Percentiles rank a stretch among this genome's conserved stretches.
phyloP scores from a whole-genome alignment of 2,888 invertebrate species.

The Limenitis arthemis region DNA sequence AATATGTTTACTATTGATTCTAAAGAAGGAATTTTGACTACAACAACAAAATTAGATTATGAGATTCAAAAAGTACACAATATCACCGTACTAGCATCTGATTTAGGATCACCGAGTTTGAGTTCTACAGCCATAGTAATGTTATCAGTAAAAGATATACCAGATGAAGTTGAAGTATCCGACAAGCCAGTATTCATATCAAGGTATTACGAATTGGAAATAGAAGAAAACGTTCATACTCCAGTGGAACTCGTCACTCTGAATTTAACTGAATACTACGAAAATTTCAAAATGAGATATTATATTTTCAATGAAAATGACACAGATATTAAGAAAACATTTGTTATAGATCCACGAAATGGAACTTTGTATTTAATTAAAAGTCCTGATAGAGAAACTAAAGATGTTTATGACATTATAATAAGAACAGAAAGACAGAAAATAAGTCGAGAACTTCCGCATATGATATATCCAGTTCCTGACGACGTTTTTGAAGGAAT shows the following conservation, averaged over 20 bases:
- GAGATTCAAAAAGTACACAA: slow-evolving; percentile 79
- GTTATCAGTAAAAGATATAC: slow-evolving; percentile 77
- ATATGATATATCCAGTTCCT: slow-evolving; percentile 83
- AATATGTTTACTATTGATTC: slow-evolving; percentile 86
- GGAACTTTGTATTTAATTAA: slow-evolving; percentile 82
- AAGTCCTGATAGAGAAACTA: slow-evolving; percentile 82
- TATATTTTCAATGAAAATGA: slow-evolving; percentile 75
- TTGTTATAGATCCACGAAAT: slow-evolving; percentile 82
- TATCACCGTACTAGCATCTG: slow-evolving; percentile 86
- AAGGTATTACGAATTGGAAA: slow-evolving; percentile 85
- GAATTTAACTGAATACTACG: slow-evolving; percentile 80
- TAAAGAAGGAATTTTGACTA: slow-evolving; percentile 86
- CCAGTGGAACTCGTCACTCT: slow-evolving; percentile 83
- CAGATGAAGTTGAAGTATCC: slow-evolving; percentile 67
- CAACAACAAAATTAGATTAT: slow-evolving; percentile 80
- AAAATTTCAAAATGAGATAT: slow-evolving; percentile 76
- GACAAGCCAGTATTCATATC: slow-evolving; percentile 74
- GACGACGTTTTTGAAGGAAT: slow-evolving; percentile 81
- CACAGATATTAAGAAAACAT: slow-evolving; percentile 71
- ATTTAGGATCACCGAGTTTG: slow-evolving; percentile 86
- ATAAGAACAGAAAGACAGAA: slow-evolving; percentile 69
- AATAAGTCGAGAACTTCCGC: slow-evolving; percentile 77
- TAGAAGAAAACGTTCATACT: slow-evolving; percentile 84
- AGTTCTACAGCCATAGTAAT: slow-evolving; percentile 83
- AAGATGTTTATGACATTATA: slow-evolving; percentile 74